Evolutionary conservation across 1,140 invertebrate species (phyloP), one percentile per base, ranked within the genome.

Genomic region (Magallana gigas): DNA sequence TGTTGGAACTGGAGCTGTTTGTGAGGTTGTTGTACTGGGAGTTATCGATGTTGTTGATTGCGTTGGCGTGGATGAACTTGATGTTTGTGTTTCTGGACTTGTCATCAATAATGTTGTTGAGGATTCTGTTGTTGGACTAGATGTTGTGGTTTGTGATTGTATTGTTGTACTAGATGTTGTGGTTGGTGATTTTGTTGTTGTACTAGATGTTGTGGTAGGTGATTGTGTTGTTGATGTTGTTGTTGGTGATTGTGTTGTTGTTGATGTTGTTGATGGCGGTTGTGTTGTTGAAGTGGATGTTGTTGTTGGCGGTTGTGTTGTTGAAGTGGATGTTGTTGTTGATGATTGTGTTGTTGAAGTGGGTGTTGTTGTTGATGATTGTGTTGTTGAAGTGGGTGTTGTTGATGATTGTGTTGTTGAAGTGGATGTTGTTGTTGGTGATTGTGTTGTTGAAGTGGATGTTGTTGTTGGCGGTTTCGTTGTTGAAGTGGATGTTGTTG

Each of bases 221-320:
- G 82, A 29, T 59, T 56, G 1, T 60, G 57, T 83, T 83, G 82
- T 83, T 58, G 36, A 8, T 23, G 23, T 23, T 23, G 83, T 36
- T 60, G 83, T 60, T 57, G 82, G 16, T 59, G 82, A 29, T 29
- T 56, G 1, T 60, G 57, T 83, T 83, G 82, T 83, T 58, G 36
- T n/a, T 9, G 12, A 5, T 57, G 82, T 23, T 83, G 82, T 83
- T 4, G n/a, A 29, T 71, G 64, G 18, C 1, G 16, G 5, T 68
- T 16, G 9, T n/a, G n/a, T 68, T 4, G 16, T 16, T 68, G 18
- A 5, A 12, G 57, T n/a, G 4, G 12, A 5, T 57, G 82, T 23
- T 83, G 82, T 83, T 4, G n/a, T 60, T 71, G 64, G 18, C 1
- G 16, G 5, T 68, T 16, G 9, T n/a, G n/a, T 68, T 4, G 16